These are phyloP conservation scores for Microctonus hyperodae DNA, from an alignment of 2,888 invertebrate genomes.

Conservation along the genomic window DNA sequence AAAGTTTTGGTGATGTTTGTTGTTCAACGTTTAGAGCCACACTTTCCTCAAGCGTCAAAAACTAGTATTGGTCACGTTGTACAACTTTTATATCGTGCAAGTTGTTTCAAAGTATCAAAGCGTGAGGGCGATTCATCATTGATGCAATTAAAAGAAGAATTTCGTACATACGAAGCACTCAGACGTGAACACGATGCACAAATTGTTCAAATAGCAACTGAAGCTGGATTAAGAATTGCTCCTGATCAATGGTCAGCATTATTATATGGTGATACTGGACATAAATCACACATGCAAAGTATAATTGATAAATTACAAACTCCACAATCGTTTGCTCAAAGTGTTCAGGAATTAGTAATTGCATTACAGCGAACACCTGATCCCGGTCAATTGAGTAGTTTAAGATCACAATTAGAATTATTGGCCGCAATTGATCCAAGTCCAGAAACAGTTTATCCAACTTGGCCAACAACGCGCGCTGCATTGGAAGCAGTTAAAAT, in stretches of 20 bases:
- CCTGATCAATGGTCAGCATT: slow-evolving; percentile 99
- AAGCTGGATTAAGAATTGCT: slow-evolving; percentile 94
- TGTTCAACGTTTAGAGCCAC: slow-evolving; percentile 94
- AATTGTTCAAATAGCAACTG: slow-evolving; percentile 97
- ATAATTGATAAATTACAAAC: slow-evolving; percentile 91
- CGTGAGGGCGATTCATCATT: slow-evolving; percentile 95
- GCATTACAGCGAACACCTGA: slow-evolving; percentile 88
- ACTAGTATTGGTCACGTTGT: slow-evolving; percentile 99
- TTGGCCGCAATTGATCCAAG: slow-evolving; percentile 88
- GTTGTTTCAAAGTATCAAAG: slow-evolving; percentile 98
- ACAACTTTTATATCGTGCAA: slow-evolving; percentile 95
- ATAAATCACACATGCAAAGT: slow-evolving; percentile 98
- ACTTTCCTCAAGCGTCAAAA: slow-evolving; percentile 96
- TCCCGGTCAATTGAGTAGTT: slow-evolving; percentile 79
- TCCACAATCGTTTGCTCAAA: slow-evolving; percentile 90
- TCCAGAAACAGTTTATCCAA: slow-evolving; percentile 72
- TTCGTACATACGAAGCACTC: slow-evolving; percentile 91
- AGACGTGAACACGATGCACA: slow-evolving; percentile 97
- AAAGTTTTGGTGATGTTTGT: slow-evolving; percentile 98
- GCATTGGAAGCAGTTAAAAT: slow-evolving; percentile 74
- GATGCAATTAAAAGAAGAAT: slow-evolving; percentile 98
- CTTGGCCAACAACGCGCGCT: slow-evolving; percentile 72
- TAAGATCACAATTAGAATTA: slow-evolving; percentile 82
- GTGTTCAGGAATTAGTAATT: slow-evolving; percentile 89
- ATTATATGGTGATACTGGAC: slow-evolving; percentile 92